Percentiles rank a stretch among this genome's conserved stretches.
Evolutionary conservation across 2,797 vertebrate genomes (phyloP).

Genomic region (Phoebastria nigripes): DNA sequence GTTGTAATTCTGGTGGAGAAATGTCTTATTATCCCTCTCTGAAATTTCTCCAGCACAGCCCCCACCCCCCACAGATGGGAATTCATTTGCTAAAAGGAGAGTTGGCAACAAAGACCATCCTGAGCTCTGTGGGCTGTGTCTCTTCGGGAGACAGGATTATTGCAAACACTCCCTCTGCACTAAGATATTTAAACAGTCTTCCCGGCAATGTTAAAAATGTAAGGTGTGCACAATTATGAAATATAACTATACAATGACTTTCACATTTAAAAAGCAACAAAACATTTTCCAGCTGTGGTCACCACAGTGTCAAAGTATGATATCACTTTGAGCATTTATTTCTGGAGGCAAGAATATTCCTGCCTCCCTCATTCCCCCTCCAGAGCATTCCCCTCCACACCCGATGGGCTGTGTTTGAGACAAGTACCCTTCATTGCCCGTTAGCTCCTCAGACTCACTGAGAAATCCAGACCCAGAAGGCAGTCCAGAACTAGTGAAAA

Average conservation of each 20-base stretch:
- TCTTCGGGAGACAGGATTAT: constrained; percentile 51
- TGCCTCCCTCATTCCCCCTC: not conserved
- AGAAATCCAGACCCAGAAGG: not conserved
- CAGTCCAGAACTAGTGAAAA: not conserved
- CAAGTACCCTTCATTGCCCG: not conserved
- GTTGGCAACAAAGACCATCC: constrained; percentile 18
- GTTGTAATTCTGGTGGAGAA: constrained; percentile 1
- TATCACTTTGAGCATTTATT: not conserved
- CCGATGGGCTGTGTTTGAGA: not conserved
- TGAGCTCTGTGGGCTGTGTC: constrained; percentile 33
- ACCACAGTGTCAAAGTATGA: not conserved
- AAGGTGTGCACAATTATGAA: constrained; percentile 30
- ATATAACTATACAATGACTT: not conserved
- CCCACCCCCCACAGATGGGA: not conserved
- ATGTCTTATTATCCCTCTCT: not conserved
- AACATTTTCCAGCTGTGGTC: not conserved
- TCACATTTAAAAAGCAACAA: not conserved
- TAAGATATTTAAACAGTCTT: constrained; percentile 38
- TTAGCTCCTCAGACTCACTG: not conserved
- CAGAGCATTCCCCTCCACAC: not conserved
- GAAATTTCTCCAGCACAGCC: constrained; percentile 32
- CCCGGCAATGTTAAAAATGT: constrained; percentile 43
- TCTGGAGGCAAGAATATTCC: not conserved
- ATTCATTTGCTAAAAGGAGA: constrained; percentile 58
- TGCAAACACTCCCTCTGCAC: constrained; percentile 14